Evolutionary conservation across 2,888 invertebrate genomes (phyloP).

Genomic region (Lampropteryx suffumata): DNA sequence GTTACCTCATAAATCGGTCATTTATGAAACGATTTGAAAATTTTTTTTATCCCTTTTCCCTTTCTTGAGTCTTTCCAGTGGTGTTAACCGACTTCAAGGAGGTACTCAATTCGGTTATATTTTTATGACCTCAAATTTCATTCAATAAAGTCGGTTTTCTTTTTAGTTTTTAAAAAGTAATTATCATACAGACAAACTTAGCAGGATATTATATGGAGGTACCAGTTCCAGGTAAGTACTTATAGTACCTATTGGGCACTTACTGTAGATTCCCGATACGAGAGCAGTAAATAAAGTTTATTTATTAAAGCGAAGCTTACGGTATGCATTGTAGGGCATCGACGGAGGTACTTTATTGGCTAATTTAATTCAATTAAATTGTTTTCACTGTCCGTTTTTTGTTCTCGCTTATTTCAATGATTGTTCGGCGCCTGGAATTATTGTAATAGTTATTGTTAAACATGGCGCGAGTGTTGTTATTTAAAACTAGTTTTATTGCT

Average conservation of each 20-base stretch:
- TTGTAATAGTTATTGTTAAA: slow-evolving; percentile 67
- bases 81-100: no score
- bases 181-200: slow-evolving; percentile 1
- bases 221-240: slow-evolving; percentile 28
- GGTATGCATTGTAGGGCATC: slow-evolving; percentile 79
- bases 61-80: no score
- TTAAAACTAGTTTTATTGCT: no score
- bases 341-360: slow-evolving; percentile 76
- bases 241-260: slow-evolving; percentile 60
- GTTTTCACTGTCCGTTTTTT: slow-evolving; percentile 46
- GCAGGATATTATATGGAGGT: background rate
- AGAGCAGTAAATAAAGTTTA: slow-evolving; percentile 68
- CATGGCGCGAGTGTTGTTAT: slow-evolving; percentile 5
- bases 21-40: no score
- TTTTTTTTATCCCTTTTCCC: no score
- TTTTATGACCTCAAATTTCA: no score
- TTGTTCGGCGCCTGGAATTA: slow-evolving; percentile 68
- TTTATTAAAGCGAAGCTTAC: slow-evolving; percentile 59
- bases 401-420: slow-evolving; percentile 46
- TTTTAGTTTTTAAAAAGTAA: no score
- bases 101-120: no score
- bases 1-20: no score
- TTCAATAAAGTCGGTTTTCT: no score
- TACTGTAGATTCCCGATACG: slow-evolving; percentile 70
- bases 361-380: slow-evolving; percentile 82